Conservation (phyloP, 2,113 vertebrate species). For the Willisornis vidua region DNA sequence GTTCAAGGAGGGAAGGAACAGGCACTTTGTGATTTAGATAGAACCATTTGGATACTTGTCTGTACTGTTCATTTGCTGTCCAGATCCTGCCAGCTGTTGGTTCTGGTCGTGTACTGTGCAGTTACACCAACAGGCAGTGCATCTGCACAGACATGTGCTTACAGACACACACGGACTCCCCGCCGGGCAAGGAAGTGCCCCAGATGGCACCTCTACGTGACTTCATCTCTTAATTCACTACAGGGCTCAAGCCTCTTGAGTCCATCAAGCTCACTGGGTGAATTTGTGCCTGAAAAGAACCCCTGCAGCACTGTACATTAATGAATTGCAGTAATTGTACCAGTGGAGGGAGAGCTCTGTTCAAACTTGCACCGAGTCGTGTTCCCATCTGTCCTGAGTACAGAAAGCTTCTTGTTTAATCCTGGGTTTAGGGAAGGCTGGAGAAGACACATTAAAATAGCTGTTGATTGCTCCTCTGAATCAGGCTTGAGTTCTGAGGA, state of each 20-base stretch:
- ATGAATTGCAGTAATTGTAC: neutral
- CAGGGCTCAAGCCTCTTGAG: neutral
- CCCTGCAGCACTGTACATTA: no score
- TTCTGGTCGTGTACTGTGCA: neutral
- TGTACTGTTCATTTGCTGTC: neutral
- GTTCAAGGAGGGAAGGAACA: neutral
- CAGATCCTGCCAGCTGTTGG: neutral
- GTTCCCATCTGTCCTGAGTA: neutral
- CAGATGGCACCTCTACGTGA: neutral
- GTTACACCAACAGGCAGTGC: neutral
- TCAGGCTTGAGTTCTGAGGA: conserved; percentile 30
- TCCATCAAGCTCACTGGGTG: neutral
- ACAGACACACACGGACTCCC: accelerated
- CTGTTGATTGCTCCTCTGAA: neutral
- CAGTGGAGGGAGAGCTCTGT: neutral
- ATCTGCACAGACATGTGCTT: accelerated
- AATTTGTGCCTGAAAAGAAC: neutral
- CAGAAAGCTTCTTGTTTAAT: neutral
- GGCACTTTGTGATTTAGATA: neutral
- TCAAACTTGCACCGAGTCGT: accelerated
- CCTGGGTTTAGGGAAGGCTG: neutral
- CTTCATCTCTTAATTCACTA: neutral
- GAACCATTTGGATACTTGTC: accelerated
- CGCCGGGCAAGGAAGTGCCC: neutral
- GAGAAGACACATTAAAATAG: conserved; percentile 1